Conservation (phyloP, 2,888 invertebrate genomes). For the Cheilosia scutellata region DNA sequence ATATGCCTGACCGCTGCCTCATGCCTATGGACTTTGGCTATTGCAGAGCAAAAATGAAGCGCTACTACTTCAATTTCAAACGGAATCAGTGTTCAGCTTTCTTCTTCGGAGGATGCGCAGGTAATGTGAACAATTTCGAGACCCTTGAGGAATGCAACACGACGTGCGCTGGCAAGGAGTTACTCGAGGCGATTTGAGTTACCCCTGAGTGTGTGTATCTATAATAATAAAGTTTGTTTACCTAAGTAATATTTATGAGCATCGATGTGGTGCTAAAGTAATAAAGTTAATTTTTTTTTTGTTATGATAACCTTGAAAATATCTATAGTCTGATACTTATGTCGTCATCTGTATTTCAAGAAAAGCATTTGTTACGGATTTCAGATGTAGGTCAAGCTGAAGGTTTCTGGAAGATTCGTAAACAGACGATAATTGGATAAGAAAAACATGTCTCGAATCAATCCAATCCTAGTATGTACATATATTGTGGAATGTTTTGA, state of each 20-base stretch:
- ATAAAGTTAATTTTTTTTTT: constrained; percentile 32
- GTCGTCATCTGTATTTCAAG: constrained; percentile 51
- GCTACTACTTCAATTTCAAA: constrained; percentile 89
- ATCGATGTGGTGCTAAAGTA: constrained; percentile 24
- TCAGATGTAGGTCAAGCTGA: constrained; percentile 39
- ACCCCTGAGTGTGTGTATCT: constrained; percentile 27
- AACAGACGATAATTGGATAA: constrained; percentile 25
- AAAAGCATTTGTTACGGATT: constrained; percentile 20
- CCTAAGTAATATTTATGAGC: constrained; percentile 46
- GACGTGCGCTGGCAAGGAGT: constrained; percentile 70
- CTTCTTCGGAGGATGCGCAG: constrained; percentile 89
- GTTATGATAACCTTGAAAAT: constrained; percentile 53
- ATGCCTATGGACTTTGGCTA: constrained; percentile 89
- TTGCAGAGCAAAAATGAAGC: constrained; percentile 89
- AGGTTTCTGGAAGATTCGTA: constrained; percentile 40
- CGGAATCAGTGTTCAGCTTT: constrained; percentile 87
- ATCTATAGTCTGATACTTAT: constrained; percentile 13
- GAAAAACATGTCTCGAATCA: constrained; percentile 4
- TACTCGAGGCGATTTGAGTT: background rate
- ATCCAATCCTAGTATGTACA: background rate
- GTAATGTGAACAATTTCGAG: constrained; percentile 91
- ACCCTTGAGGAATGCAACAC: constrained; percentile 86
- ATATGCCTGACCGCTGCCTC: constrained; percentile 86
- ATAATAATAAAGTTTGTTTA: constrained; percentile 48
- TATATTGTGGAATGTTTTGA: constrained; percentile 1